Base-by-base conservation (phyloP, 2,888 invertebrate genomes). In the Dynastes tityus region DNA sequence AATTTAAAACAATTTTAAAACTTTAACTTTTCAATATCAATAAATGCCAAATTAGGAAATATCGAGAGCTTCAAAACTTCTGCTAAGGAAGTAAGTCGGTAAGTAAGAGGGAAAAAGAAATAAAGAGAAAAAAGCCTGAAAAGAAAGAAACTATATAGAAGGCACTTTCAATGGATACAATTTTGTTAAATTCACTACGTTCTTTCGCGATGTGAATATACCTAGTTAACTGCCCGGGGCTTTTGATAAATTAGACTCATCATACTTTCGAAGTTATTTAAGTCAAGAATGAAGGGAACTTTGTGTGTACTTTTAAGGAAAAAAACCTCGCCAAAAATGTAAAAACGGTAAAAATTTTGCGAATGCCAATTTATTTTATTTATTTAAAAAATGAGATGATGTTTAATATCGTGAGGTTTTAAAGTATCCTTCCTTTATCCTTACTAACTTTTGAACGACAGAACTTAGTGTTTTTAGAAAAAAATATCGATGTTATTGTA, bases 201-300 rank as follows among this genome's bases (percentile, higher is more conserved):
- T 64, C 73, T 77, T 79, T 79, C 76, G 70, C 77, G 65, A 76
- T 70, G 76, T 78, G 80, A 81, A 80, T 81, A 79, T 81, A 80
- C 78, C 80, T 78, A 80, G 80, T 81, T 81, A 80, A 80, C 78
- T 79, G 76, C 76, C 80, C 67, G 76, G 71, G 76, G 80, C 76
- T 78, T 80, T 80, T 81, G 82, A 81, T 81, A 81, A 82, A 82
- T 81, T 82, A 80, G 78, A 79, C 78, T 79, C 82, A 82, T 82
- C 80, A 82, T 80, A 81, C 79, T 82, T 82, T 79, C 79, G 63
- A 80, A 82, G 74, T 80, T 79, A 78, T 80, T 79, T 79, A 79
- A 80, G 76, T 77, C 77, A 80, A 79, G 79, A 76, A 70, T 29
- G 67, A 71, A 55, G 70, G 53, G 63, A 71, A 78, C 75, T 80